Evolutionary conservation across 2,888 invertebrate genomes (phyloP).

Genomic region (Horisme vitalbata): DNA sequence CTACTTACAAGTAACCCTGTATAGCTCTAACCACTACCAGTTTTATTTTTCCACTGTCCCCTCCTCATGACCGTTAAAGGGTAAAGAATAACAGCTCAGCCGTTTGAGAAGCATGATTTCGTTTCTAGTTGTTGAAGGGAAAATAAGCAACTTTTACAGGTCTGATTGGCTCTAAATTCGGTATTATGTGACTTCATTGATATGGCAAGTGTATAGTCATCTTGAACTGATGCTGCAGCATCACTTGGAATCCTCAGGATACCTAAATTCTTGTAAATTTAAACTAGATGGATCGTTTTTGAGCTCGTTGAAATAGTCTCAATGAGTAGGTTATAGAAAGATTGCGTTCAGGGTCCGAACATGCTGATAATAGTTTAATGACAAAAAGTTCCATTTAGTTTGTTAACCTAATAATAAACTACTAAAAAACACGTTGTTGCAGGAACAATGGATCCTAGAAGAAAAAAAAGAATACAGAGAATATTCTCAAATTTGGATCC

Average conservation of each 20-base stretch:
- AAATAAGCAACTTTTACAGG: neutral
- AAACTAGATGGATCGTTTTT: neutral
- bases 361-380: too few relatives aligned
- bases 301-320: too few relatives aligned
- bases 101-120: too few relatives aligned
- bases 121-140: neutral
- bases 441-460: neutral
- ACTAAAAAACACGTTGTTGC: neutral
- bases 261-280: neutral
- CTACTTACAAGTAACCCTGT: too few relatives aligned
- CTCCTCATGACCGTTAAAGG: too few relatives aligned
- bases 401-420: too few relatives aligned
- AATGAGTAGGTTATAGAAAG: neutral
- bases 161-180: neutral
- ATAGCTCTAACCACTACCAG: too few relatives aligned
- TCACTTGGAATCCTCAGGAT: neutral
- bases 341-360: neutral
- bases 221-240: too few relatives aligned
- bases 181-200: neutral
- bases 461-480: neutral
- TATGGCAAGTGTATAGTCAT: too few relatives aligned
- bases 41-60: too few relatives aligned
- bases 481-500: neutral
- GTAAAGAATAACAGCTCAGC: too few relatives aligned
- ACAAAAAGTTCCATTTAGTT: too few relatives aligned